Percentiles rank a stretch among this genome's conserved stretches.
These are phyloP conservation scores for Philonicus albiceps DNA, from an alignment of 2,888 invertebrate genomes.

Conservation along the genomic window DNA sequence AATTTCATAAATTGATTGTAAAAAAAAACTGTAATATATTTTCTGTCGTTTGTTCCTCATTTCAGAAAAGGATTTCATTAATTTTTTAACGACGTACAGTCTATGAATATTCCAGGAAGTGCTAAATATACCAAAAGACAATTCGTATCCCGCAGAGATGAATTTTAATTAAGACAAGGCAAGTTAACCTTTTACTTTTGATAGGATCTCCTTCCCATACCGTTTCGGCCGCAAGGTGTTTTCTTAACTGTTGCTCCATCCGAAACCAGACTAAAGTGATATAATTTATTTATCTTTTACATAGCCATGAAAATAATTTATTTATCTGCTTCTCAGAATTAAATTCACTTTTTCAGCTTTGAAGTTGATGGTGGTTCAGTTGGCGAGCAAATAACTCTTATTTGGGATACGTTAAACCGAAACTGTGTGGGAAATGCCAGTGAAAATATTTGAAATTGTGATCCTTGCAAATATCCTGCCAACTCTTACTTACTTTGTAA, in stretches of 20 bases:
- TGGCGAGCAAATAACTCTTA: not conserved
- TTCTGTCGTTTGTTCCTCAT: not conserved
- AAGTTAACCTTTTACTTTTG: not conserved
- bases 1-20: too few species aligned
- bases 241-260: not conserved
- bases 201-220: not conserved
- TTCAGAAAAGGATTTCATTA: not conserved
- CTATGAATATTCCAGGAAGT: not conserved
- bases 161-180: not conserved
- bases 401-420: not conserved
- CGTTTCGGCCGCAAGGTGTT: not conserved
- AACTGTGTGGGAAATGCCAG: not conserved
- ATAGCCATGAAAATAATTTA: not conserved
- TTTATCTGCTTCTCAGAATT: not conserved
- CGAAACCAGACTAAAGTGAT: not conserved
- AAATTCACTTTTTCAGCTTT: not conserved
- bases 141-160: not conserved
- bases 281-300: not conserved
- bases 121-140: not conserved
- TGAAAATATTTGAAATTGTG: not conserved
- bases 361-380: not conserved
- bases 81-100: not conserved
- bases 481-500: not conserved
- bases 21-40: not conserved
- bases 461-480: not conserved